These are phyloP conservation scores for Cichladusa arquata DNA, from an alignment of 2,113 vertebrate genomes.

Conservation along the genomic window DNA sequence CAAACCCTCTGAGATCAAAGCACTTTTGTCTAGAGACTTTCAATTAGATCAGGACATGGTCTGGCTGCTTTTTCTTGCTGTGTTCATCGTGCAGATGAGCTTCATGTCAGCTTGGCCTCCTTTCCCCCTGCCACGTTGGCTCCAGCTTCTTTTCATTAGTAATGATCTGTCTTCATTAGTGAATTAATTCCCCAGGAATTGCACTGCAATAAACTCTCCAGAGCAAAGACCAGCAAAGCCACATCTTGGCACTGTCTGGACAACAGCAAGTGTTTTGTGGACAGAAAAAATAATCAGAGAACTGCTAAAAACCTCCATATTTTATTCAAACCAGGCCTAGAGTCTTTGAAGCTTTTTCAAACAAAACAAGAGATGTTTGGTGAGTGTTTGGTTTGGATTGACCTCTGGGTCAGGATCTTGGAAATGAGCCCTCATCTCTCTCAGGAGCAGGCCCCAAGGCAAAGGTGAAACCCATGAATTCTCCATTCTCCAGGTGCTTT, in stretches of 20 bases:
- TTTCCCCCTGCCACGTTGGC: background rate
- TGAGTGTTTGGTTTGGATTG: background rate
- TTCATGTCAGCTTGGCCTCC: conserved; percentile 40
- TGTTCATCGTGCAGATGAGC: background rate
- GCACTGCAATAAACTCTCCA: background rate
- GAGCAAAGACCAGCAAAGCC: background rate
- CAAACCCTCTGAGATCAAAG: conserved; percentile 5
- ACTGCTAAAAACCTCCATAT: background rate
- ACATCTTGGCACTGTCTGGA: background rate
- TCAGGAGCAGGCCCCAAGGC: background rate
- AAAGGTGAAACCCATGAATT: background rate
- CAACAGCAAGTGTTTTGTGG: background rate
- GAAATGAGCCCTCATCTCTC: background rate
- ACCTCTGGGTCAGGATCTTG: background rate
- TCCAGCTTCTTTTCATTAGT: conserved; percentile 40
- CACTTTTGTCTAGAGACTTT: background rate
- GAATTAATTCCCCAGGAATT: conserved; percentile 28
- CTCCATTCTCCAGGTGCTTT: fast-evolving
- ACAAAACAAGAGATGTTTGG: background rate
- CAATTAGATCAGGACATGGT: conserved; percentile 27
- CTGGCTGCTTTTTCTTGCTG: conserved; percentile 11
- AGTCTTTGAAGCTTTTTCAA: background rate
- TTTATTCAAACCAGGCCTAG: background rate
- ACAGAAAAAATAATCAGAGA: background rate
- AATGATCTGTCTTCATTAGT: conserved; percentile 5